Conservation (phyloP, 2,888 invertebrate species). For the Nemapogon koenigi region DNA sequence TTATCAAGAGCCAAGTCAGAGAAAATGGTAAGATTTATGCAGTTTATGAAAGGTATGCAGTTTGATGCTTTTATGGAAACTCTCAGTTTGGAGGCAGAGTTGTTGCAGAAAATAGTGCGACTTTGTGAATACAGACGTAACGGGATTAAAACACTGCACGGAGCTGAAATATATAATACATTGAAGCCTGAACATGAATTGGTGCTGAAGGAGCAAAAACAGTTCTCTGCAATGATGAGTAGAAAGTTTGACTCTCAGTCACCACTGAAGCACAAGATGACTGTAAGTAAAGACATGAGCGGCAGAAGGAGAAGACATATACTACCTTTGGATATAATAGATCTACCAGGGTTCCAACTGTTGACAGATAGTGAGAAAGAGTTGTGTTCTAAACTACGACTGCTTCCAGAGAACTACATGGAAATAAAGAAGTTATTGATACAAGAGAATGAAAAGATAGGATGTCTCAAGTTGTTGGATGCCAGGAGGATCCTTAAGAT, state of each 20-base stretch:
- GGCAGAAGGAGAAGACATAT: slow-evolving; percentile 39
- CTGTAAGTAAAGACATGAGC: slow-evolving; percentile 23
- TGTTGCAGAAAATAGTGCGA: slow-evolving; percentile 67
- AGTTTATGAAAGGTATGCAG: slow-evolving; percentile 73
- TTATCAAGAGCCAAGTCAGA: slow-evolving; percentile 64
- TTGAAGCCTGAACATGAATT: slow-evolving; percentile 68
- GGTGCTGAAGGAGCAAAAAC: slow-evolving; percentile 53
- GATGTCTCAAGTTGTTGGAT: slow-evolving; percentile 78
- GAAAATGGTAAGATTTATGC: slow-evolving; percentile 75
- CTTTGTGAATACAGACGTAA: slow-evolving; percentile 71
- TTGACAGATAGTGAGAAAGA: slow-evolving; percentile 75
- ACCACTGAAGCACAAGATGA: slow-evolving; percentile 28
- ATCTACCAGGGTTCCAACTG: slow-evolving; percentile 79
- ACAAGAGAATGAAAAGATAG: slow-evolving; percentile 77
- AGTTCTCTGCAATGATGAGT: slow-evolving; percentile 34
- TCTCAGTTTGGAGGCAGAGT: slow-evolving; percentile 72
- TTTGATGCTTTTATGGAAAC: slow-evolving; percentile 82
- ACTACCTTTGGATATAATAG: slow-evolving; percentile 67
- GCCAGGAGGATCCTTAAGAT: slow-evolving; percentile 87
- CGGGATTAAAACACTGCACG: slow-evolving; percentile 72
- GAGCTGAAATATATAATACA: slow-evolving; percentile 69
- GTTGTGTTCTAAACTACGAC: slow-evolving; percentile 76
- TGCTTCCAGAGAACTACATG: slow-evolving; percentile 79
- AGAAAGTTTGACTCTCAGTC: slow-evolving; percentile 41
- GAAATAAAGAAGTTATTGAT: slow-evolving; percentile 79